Base-by-base conservation (phyloP, 2,113 vertebrate species). In the Seriola aureovittata region DNA sequence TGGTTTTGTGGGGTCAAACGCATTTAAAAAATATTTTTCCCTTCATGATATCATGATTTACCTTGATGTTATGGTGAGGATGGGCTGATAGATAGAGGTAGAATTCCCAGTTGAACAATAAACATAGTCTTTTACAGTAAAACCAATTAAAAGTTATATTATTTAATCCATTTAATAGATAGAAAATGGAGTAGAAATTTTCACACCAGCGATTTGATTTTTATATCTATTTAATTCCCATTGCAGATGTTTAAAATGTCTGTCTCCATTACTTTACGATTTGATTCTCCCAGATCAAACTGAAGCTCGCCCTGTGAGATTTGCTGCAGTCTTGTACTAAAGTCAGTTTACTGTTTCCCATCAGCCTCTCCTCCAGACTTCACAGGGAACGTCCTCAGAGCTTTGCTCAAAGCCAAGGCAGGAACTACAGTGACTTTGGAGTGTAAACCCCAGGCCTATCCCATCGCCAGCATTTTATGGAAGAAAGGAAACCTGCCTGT, bases 301-400 rank as follows among this genome's bases (percentile, higher is more conserved):
- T 71, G 46, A 65, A 60, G 50, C 67, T 17, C 42, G 69, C 40
- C 71, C 25, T 48, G 58, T 57, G 71, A 73, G 81, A 78, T 74
- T 76, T 78, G 55, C 80, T 68, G 44, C 55, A 65, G 48, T 72
- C 59, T 64, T 85, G 44, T 78, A 25, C 44, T 90, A 63, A 88
- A 80, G 72, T 77, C 87, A 65, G 73, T 82, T 91, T 88, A 81
- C n/a, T 86, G 60, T 81, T 92, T 75, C 75, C 81, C 72, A 75
- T 80, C 85, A 98, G 97, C 97, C 29, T 97, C 97, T 75, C 95
- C 97, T 82, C 97, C 97, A 48, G 97, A 98, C 93, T 98, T 99
- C 93, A 97, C 97, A 84, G 96, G 92, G 80, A 97, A 92, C n/a
- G 95, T 97, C 38, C 96, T 98, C 95, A 95, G 95, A 91, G 82